Conservation (phyloP, 2,888 invertebrate species). For the Cerastis rubricosa region DNA sequence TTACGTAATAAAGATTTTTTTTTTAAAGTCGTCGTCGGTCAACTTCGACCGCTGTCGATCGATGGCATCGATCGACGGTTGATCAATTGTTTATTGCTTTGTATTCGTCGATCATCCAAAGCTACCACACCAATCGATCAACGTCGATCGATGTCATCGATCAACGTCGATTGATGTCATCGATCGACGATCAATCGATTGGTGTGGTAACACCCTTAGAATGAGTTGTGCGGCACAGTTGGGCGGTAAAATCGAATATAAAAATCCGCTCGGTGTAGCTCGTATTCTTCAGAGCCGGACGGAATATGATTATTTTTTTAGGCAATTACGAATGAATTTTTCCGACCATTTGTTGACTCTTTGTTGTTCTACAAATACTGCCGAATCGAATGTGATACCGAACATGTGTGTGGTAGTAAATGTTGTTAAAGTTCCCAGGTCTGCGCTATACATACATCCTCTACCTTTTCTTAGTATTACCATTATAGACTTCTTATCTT, state of each 20-base stretch:
- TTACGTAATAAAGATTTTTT: too few species aligned
- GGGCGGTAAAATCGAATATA: not conserved
- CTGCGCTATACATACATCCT: not conserved
- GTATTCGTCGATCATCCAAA: too few species aligned
- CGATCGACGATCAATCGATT: too few species aligned
- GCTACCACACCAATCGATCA: too few species aligned
- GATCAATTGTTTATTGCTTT: too few species aligned
- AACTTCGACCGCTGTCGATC: too few species aligned
- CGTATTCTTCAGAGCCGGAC: not conserved
- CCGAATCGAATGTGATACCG: not conserved
- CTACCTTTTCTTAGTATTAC: not conserved
- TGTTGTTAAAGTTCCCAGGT: not conserved
- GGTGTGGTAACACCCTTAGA: too few species aligned
- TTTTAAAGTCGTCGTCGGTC: too few species aligned
- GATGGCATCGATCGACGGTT: too few species aligned
- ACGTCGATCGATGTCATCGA: too few species aligned
- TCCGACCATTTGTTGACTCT: too few species aligned
- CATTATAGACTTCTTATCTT: not conserved
- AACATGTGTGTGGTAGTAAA: not conserved
- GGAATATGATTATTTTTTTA: not conserved
- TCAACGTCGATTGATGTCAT: too few species aligned
- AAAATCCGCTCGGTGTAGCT: not conserved
- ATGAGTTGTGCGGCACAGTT: constrained; percentile 17
- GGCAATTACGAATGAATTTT: not conserved
- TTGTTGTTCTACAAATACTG: not conserved